Evolutionary conservation across 1,140 invertebrate species (phyloP).

Genomic region (Neoseiulus cucumeris): DNA sequence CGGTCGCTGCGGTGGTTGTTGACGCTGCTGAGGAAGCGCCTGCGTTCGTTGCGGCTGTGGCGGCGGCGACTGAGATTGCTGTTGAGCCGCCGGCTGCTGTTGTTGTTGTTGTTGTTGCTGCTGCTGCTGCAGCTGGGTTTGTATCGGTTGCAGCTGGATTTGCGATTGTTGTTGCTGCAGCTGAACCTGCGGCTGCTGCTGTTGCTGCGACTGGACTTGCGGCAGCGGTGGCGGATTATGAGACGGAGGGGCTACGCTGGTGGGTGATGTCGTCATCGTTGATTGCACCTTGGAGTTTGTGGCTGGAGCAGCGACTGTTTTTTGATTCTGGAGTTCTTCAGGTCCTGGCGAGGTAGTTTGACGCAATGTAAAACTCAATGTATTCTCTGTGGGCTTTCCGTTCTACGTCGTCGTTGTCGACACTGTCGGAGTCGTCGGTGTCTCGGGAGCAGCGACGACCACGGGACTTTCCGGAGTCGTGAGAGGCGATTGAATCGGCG

Average conservation of each 20-base stretch:
- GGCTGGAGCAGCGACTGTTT: background rate
- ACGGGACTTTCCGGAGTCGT: too few relatives aligned
- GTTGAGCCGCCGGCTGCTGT: conserved; percentile 17
- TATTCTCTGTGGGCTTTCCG: too few relatives aligned
- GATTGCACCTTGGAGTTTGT: background rate
- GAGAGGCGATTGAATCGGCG: too few relatives aligned
- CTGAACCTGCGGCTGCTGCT: conserved; percentile 14
- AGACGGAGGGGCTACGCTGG: too few relatives aligned
- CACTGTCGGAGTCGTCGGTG: too few relatives aligned
- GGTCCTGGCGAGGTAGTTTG: too few relatives aligned
- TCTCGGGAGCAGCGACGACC: too few relatives aligned
- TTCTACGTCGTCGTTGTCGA: too few relatives aligned
- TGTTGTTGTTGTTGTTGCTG: conserved; percentile 11
- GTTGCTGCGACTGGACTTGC: conserved; percentile 12
- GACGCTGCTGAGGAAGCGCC: conserved; percentile 26
- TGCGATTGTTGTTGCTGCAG: background rate
- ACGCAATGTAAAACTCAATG: too few relatives aligned
- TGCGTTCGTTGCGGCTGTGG: conserved; percentile 30
- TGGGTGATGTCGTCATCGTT: too few relatives aligned
- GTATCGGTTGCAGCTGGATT: background rate
- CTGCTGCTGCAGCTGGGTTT: conserved; percentile 8
- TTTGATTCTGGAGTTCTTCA: too few relatives aligned
- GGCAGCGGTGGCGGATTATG: too few relatives aligned
- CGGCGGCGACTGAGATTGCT: conserved; percentile 29
- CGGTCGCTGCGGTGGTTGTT: conserved; percentile 14